Evolutionary conservation across 2,113 vertebrate species (phyloP).

Genomic region (Mobula hypostoma): DNA sequence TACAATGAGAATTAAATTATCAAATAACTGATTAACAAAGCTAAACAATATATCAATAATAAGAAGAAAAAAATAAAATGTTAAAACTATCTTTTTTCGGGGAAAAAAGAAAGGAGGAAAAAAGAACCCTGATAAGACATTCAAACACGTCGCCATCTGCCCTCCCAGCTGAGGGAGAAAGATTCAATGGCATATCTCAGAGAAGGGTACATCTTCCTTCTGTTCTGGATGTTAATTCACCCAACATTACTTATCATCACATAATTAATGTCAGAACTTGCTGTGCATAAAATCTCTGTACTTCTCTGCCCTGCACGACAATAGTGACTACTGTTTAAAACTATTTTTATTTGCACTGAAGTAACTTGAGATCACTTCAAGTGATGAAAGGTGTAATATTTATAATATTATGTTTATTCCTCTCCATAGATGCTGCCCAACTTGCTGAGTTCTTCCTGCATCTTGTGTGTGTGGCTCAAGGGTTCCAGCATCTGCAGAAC

Average conservation of each 20-base stretch:
- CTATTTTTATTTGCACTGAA: background rate
- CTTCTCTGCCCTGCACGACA: background rate
- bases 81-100: too few species aligned
- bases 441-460: too few species aligned
- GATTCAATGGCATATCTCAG: background rate
- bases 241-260: background rate
- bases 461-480: too few species aligned
- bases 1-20: too few species aligned
- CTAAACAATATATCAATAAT: too few species aligned
- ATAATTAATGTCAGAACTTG: background rate
- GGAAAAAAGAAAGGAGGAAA: too few species aligned
- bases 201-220: background rate
- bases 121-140: background rate
- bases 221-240: background rate
- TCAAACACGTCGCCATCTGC: background rate
- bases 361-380: too few species aligned
- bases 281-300: background rate
- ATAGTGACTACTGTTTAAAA: background rate
- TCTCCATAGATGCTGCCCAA: too few species aligned
- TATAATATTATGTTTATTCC: too few species aligned
- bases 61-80: too few species aligned
- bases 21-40: too few species aligned
- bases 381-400: background rate
- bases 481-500: too few species aligned
- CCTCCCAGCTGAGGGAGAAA: background rate